phyloP scores from a whole-genome alignment of 2,113 vertebrate species.

The Coregonus clupeaformis region DNA sequence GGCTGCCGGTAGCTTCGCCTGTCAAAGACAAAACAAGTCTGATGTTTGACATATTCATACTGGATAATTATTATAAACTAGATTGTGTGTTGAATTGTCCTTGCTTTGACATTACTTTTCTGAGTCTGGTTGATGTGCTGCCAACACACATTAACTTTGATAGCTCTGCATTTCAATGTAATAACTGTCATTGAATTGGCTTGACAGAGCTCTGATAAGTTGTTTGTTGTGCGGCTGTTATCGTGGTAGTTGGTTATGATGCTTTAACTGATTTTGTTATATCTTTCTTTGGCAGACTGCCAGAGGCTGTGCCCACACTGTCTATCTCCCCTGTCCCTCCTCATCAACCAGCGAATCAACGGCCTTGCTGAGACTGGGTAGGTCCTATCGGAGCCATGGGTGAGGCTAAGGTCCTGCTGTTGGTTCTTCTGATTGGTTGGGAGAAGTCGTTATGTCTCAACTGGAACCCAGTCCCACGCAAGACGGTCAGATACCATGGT shows the following conservation, averaged over 20 bases:
- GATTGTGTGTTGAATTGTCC: constrained; percentile 53
- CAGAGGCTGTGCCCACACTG: constrained; percentile 23
- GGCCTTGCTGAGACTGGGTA: constrained; percentile 28
- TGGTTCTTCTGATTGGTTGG: constrained; percentile 70
- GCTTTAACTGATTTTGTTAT: constrained; percentile 36
- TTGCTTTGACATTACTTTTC: constrained; percentile 62
- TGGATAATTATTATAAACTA: constrained; percentile 42
- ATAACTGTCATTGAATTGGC: constrained; percentile 63
- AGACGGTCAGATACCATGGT: constrained; percentile 76
- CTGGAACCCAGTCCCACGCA: constrained; percentile 79
- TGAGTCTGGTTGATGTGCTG: constrained; percentile 54
- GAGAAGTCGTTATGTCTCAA: constrained; percentile 69
- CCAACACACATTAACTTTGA: constrained; percentile 68
- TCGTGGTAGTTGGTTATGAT: not conserved
- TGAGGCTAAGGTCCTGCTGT: constrained; percentile 66
- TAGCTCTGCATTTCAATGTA: constrained; percentile 54
- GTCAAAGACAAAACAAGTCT: not conserved
- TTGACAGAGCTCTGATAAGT: constrained; percentile 60
- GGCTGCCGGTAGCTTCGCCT: not conserved
- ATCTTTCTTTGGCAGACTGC: constrained; percentile 38
- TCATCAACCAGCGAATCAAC: constrained; percentile 6
- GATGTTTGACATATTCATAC: constrained; percentile 47
- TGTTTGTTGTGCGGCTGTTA: constrained; percentile 31
- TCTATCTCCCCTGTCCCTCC: constrained; percentile 39
- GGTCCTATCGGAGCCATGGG: constrained; percentile 57